Percentiles rank a stretch among this genome's conserved stretches.
phyloP scores from a whole-genome alignment of 2,888 invertebrate genomes.

The Corythucha ciliata region DNA sequence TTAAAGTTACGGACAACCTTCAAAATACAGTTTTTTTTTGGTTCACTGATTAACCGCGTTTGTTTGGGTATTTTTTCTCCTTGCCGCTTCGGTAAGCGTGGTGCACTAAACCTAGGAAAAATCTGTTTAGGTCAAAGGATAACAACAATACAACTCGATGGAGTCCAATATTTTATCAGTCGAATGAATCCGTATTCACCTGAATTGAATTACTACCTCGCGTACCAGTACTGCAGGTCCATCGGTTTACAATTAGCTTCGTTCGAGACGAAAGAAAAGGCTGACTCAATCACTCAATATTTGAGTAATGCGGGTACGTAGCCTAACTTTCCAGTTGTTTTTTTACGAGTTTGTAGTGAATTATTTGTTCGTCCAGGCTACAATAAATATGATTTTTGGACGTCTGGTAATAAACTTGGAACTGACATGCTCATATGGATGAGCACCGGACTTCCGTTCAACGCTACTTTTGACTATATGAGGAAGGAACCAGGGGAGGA shows the following conservation, averaged over 20 bases:
- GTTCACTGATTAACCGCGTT: too few species aligned
- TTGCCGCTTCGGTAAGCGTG: too few species aligned
- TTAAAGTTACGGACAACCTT: too few species aligned
- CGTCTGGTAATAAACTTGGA: slow-evolving; percentile 76
- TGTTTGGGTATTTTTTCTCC: too few species aligned
- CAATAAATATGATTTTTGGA: slow-evolving; percentile 79
- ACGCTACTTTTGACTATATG: slow-evolving; percentile 81
- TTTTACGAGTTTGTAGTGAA: too few species aligned
- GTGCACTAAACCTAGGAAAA: too few species aligned
- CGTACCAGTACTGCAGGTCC: slow-evolving; percentile 80
- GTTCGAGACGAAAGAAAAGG: slow-evolving; percentile 78
- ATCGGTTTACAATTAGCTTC: slow-evolving; percentile 74
- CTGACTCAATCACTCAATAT: slow-evolving; percentile 73
- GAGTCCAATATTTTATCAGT: slow-evolving; percentile 75
- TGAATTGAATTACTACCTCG: slow-evolving; percentile 74
- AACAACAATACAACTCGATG: slow-evolving; percentile 75
- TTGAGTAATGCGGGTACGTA: slow-evolving; percentile 63
- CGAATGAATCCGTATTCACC: slow-evolving; percentile 81
- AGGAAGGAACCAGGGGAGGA: slow-evolving; percentile 37
- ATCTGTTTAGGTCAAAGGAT: slow-evolving; percentile 83
- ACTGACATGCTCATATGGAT: slow-evolving; percentile 84
- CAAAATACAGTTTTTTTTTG: too few species aligned
- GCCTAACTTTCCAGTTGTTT: not conserved
- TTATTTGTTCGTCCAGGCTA: slow-evolving; percentile 46
- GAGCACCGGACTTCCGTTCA: slow-evolving; percentile 79